Conservation (phyloP, 2,797 vertebrate species). For the Sphenodon punctatus region DNA sequence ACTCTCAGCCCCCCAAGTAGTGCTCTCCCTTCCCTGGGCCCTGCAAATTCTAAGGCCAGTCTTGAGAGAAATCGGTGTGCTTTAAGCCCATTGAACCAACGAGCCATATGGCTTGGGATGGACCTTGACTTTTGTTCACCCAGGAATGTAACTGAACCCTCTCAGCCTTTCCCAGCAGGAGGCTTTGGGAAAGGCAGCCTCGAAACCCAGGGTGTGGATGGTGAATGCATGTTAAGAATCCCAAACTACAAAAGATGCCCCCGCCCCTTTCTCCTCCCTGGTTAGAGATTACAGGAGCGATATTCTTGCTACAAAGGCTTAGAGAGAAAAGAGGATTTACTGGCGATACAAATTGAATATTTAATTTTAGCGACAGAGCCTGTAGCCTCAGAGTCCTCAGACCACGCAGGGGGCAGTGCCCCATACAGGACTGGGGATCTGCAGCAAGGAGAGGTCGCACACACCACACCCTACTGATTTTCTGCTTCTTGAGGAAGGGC, state of each 20-base stretch:
- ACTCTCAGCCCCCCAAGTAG: too few species aligned
- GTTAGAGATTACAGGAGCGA: constrained; percentile 26
- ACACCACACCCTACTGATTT: neutral
- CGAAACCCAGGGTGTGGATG: too few species aligned
- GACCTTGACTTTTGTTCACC: neutral
- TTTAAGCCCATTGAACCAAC: too few species aligned
- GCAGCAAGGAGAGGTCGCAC: neutral
- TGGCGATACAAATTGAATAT: constrained; percentile 55
- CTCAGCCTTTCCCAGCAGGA: neutral
- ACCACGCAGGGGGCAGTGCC: neutral
- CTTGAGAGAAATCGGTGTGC: too few species aligned
- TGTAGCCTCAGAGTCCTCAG: neutral
- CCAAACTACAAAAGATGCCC: neutral
- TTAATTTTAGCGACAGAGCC: constrained; percentile 53
- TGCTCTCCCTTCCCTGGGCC: too few species aligned
- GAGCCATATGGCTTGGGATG: too few species aligned
- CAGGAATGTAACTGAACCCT: neutral
- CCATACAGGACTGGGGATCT: neutral
- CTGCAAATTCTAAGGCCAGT: too few species aligned
- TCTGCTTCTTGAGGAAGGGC: too few species aligned
- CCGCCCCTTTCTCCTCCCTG: too few species aligned
- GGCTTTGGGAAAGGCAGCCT: too few species aligned
- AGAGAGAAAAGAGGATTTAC: constrained; percentile 65
- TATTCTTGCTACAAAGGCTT: constrained; percentile 42
- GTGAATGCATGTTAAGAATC: too few species aligned